A percentile compares a stretch with the other conserved stretches of the same genome.
These are phyloP conservation scores for Drosophila fulvimacula DNA, from an alignment of 2,888 invertebrate species.

Conservation along the genomic window DNA sequence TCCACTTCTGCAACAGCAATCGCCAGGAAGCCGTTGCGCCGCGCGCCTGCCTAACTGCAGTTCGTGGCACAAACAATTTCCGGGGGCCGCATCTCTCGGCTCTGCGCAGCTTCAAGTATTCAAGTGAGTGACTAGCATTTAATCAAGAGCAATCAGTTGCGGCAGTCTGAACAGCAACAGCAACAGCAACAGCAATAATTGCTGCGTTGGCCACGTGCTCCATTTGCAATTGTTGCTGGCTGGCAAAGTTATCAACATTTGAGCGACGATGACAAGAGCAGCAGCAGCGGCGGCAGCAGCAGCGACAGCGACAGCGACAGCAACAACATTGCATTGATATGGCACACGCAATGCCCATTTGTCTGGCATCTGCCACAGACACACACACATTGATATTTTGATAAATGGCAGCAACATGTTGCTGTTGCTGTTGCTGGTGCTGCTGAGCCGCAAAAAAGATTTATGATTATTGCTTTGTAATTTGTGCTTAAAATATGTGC, in stretches of 20 bases:
- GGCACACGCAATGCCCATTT: conserved; percentile 76
- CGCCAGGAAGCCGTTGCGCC: conserved; percentile 62
- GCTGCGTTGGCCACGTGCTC: conserved; percentile 68
- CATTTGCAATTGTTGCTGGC: conserved; percentile 62
- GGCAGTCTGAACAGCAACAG: conserved; percentile 43
- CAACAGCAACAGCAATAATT: conserved; percentile 55
- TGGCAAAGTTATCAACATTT: conserved; percentile 60
- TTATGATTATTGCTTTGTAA: conserved; percentile 80
- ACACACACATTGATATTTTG: conserved; percentile 58
- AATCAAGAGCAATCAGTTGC: conserved; percentile 75
- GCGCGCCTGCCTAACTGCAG: conserved; percentile 57
- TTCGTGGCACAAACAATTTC: conserved; percentile 75
- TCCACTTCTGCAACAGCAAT: conserved; percentile 36
- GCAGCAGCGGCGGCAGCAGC: conserved; percentile 30
- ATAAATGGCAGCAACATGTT: conserved; percentile 75
- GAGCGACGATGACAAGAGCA: conserved; percentile 62
- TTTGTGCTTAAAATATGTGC: conserved; percentile 79
- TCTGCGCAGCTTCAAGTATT: conserved; percentile 52
- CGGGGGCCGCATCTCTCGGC: conserved; percentile 55
- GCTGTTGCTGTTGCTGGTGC: conserved; percentile 60
- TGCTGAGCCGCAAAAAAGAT: conserved; percentile 76
- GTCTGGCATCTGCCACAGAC: conserved; percentile 69
- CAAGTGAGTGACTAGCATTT: conserved; percentile 76
- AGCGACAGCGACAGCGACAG: conserved; percentile 28
- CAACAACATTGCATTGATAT: conserved; percentile 57